Evolutionary conservation across 2,113 vertebrate genomes (phyloP), one percentile per base, ranked within the genome.

Genomic region (Campylorhamphus procurvoides): DNA sequence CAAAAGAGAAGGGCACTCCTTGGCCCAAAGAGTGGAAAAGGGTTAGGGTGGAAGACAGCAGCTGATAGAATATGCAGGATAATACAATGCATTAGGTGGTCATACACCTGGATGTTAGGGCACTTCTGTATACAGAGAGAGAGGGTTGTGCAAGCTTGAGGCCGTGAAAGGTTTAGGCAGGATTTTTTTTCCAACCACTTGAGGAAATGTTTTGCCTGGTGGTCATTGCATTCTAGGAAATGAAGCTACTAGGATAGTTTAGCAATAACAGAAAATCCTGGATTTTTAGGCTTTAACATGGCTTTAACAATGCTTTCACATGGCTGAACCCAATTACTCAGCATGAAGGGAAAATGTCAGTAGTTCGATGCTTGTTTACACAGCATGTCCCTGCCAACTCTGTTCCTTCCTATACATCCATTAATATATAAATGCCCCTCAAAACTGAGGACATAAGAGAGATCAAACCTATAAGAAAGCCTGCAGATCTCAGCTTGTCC

Each of bases 301-400:
- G n/a, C n/a, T n/a, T 89, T 93, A 75, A 44, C 55, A 68, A 42
- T 2, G 6, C 81, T 93, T 90, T 92, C 66, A 60, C 42, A 35
- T 64, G 82, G 47, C 73, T 78, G 31, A 83, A 44, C 69, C 64
- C 87, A 89, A 75, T 77, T 56, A 67, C 39, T 86, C 55, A 56
- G 55, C 60, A 53, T 11, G 14, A 88, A 96, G 39, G 8, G 16
- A 80, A 87, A 82, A 89, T 77, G 71, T 87, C 78, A 73, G 74
- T 73, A 68, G 66, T 93, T 87, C 6, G 15, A 60, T 82, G 75
- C 82, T 94, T 91, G 67, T 95, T 96, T 95, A 71, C 46, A 25
- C 58, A 66, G 71, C 35, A 8, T 90, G 35, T 90, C 78, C 59
- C 68, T 84, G 72, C 67, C 68, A 86, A 40, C 15, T 90, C 56